A percentile compares a stretch with the other conserved stretches of the same genome.
Evolutionary conservation across 1,140 invertebrate genomes (phyloP).

Genomic region (Camponotus pennsylvanicus): DNA sequence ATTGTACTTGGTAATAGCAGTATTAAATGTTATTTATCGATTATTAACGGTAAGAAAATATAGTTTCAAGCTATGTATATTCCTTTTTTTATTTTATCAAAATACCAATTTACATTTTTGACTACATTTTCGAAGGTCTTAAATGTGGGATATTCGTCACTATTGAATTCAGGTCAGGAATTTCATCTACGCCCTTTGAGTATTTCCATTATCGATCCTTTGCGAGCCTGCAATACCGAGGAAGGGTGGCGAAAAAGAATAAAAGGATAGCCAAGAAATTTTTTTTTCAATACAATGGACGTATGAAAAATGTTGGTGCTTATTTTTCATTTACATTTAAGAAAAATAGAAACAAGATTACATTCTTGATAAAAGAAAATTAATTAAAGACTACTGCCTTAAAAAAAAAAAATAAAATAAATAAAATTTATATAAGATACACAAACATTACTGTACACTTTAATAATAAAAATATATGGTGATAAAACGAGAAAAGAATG

Average conservation of each 20-base stretch:
- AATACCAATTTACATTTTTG: constrained; percentile 39
- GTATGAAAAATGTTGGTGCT: constrained; percentile 21
- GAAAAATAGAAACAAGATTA: not conserved
- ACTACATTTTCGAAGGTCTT: constrained; percentile 55
- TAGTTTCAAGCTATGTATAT: constrained; percentile 8
- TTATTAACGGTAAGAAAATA: constrained; percentile 5
- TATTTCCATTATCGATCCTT: constrained; percentile 57
- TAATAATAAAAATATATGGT: constrained; percentile 15
- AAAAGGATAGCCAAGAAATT: constrained; percentile 20
- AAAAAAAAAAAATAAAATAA: constrained; percentile 3
- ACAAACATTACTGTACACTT: not conserved
- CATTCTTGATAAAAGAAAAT: not conserved
- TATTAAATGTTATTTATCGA: constrained; percentile 26
- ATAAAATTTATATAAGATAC: not conserved
- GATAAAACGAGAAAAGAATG: constrained; percentile 28
- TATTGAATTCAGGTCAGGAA: constrained; percentile 51
- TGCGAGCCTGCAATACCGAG: constrained; percentile 29
- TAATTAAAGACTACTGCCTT: not conserved
- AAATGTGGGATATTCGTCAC: constrained; percentile 53
- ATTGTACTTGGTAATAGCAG: not conserved
- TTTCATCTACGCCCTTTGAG: constrained; percentile 54
- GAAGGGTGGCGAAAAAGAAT: constrained; percentile 10
- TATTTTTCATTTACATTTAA: constrained; percentile 14
- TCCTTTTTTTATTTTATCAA: constrained; percentile 32
- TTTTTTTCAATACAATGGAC: constrained; percentile 13